Evolutionary conservation across 2,113 vertebrate species (phyloP), one percentile per base, ranked within the genome.

Genomic region (Boleophthalmus pectinirostris): DNA sequence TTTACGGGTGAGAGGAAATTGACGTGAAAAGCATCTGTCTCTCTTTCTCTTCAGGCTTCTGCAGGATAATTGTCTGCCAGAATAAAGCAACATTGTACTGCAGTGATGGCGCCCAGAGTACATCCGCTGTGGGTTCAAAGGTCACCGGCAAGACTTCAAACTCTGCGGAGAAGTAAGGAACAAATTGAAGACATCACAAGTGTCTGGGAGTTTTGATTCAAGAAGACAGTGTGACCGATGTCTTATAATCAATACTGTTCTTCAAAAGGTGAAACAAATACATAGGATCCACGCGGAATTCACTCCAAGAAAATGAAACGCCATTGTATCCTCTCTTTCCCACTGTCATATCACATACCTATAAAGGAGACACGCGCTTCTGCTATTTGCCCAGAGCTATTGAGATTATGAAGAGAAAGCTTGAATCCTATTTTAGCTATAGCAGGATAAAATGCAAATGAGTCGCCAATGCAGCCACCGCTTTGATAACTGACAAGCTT

Each of bases 1-100:
- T 82, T 82, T 77, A 77, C 80, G 54, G 70, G 60, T 71, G 21
- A 73, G 60, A 45, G 79, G 67, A 75, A 83, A 85, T 72, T 85
- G 87, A 85, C 35, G 33, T 71, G 75, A 82, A 74, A 77, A 81
- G 77, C 56, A 75, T 78, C 66, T 83, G 69, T 83, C 72, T 79
- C 77, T 60, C 57, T 80, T 64, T 64, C 33, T 35, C 18, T 38
- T 60, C 72, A 69, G 67, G 67, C 82, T 70, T 76, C 80, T 88
- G 69, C 74, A 61, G 87, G 88, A 90, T 91, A 92, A 92, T 88
- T 92, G 91, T 89, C 79, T 87, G 75, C 73, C 75, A 72, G 66
- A 90, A 78, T 74, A 88, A 89, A 83, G 85, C 81, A 80, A 77
- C 75, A 83, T 12, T 69, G 73, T 75, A 75, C 72, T 63, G 60